A percentile compares a stretch with the other conserved stretches of the same genome.
Evolutionary conservation across 2,113 vertebrate genomes (phyloP).

Genomic region (Halichoeres trimaculatus): DNA sequence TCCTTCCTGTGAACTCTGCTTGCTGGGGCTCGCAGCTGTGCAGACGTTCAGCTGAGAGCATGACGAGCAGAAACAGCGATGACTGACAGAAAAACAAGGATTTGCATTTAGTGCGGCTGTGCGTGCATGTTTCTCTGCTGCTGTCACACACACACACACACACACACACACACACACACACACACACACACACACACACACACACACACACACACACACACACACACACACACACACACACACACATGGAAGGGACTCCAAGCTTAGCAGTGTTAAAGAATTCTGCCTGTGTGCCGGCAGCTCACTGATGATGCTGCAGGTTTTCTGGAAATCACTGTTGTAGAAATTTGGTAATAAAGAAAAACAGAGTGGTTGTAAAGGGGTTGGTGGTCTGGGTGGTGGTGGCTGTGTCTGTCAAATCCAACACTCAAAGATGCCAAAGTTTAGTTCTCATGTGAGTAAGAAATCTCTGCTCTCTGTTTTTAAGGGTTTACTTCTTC

Average conservation of each 20-base stretch:
- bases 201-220: neutral
- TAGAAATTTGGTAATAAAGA: no score
- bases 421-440: no score
- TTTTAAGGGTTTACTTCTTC: neutral
- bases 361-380: no score
- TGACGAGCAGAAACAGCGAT: conserved; percentile 32
- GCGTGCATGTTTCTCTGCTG: neutral
- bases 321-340: neutral
- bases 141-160: neutral
- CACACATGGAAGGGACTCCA: no score
- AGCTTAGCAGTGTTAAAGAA: neutral
- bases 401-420: no score
- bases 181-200: neutral
- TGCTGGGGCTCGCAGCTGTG: conserved; percentile 42
- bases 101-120: neutral
- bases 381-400: no score
- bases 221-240: neutral
- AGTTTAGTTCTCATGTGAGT: no score
- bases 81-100: conserved; percentile 18
- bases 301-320: neutral
- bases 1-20: conserved; percentile 24
- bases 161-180: neutral
- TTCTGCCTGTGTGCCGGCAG: neutral
- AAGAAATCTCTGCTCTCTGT: no score
- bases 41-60: conserved; percentile 28